phyloP scores from a whole-genome alignment of 2,888 invertebrate species.

The Cataglyphis albicans region DNA sequence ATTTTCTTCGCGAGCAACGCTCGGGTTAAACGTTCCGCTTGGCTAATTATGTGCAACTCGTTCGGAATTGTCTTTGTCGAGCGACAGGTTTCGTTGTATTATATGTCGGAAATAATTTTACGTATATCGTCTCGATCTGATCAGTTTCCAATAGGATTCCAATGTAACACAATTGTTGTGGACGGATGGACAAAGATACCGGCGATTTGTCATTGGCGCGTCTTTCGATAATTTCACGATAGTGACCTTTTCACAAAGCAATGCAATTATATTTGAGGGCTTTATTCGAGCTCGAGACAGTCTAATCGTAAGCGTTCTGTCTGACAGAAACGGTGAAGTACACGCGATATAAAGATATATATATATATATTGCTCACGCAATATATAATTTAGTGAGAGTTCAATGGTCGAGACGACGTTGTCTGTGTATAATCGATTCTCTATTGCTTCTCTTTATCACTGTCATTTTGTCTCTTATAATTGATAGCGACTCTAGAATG shows the following conservation, averaged over 20 bases:
- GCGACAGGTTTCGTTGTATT: neutral
- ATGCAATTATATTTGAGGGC: neutral
- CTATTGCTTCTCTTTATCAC: neutral
- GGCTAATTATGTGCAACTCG: slow-evolving; percentile 14
- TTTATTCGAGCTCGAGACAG: neutral
- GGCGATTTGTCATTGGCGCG: neutral
- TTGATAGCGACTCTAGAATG: slow-evolving; percentile 23
- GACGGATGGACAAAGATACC: slow-evolving; percentile 9
- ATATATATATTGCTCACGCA: no score
- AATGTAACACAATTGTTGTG: neutral
- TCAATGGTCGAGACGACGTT: neutral
- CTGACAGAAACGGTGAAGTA: neutral
- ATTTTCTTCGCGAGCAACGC: slow-evolving; percentile 1
- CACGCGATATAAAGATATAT: neutral
- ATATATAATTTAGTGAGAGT: neutral
- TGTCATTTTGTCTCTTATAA: slow-evolving; percentile 26
- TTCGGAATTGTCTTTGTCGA: neutral
- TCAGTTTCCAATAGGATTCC: neutral
- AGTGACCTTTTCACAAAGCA: neutral
- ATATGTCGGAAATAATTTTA: neutral
- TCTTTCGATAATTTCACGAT: neutral
- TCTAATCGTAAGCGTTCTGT: neutral
- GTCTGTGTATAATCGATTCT: neutral
- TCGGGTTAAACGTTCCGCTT: slow-evolving; percentile 28
- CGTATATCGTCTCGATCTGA: neutral